phyloP scores from a whole-genome alignment of 1,140 invertebrate genomes.

The Macrobrachium nipponense region DNA sequence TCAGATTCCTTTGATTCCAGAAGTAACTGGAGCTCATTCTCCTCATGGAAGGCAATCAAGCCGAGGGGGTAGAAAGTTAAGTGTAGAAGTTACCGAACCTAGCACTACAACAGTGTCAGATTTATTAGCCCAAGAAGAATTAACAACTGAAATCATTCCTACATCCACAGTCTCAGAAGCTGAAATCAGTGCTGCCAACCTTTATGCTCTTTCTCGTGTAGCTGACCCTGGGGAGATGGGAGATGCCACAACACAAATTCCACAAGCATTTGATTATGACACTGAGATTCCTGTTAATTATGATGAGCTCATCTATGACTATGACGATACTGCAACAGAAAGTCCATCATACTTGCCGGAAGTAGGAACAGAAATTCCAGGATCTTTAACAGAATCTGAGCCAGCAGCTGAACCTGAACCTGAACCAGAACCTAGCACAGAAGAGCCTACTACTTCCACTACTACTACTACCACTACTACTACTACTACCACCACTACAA shows the following conservation, averaged over 20 bases:
- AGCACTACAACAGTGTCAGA: conserved; percentile 2
- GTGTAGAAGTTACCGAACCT: neutral
- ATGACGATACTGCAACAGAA: conserved; percentile 26
- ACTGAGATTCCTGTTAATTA: conserved; percentile 40
- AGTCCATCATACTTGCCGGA: conserved; percentile 14
- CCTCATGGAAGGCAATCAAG: neutral
- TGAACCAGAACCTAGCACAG: conserved; percentile 50
- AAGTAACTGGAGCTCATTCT: conserved; percentile 24
- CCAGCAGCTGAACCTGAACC: conserved; percentile 47
- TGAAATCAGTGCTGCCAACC: conserved; percentile 39
- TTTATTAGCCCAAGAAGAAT: conserved; percentile 12
- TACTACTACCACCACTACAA: conserved; percentile 49
- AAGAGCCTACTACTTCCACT: conserved; percentile 49
- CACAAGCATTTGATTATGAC: conserved; percentile 21
- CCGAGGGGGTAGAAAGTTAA: conserved; percentile 36
- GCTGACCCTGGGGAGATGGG: conserved; percentile 53
- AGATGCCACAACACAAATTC: conserved; percentile 35
- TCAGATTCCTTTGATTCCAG: conserved; percentile 23
- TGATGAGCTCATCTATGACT: conserved; percentile 40
- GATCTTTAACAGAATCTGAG: conserved; percentile 29
- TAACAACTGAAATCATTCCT: conserved; percentile 13
- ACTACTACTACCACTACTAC: conserved; percentile 41
- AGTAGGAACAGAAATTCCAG: neutral
- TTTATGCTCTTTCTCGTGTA: conserved; percentile 56
- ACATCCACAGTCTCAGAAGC: conserved; percentile 55